phyloP scores from a whole-genome alignment of 2,888 invertebrate genomes.

The Incurvaria masculella region DNA sequence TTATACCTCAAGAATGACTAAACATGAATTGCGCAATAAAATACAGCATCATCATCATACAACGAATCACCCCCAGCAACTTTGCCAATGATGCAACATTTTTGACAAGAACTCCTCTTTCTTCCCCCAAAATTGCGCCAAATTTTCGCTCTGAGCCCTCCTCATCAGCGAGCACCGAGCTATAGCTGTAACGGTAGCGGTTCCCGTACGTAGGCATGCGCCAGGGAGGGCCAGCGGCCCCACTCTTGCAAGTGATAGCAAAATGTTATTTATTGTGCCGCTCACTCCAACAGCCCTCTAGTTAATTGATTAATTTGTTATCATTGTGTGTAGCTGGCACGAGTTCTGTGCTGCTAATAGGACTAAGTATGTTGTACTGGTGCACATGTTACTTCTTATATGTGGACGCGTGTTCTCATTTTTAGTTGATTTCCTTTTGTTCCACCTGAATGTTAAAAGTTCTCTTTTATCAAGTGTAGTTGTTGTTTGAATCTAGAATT shows the following conservation, averaged over 20 bases:
- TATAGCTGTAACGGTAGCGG: no score
- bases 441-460: no score
- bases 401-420: no score
- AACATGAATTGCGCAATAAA: background rate
- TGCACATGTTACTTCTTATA: no score
- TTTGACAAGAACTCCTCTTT: background rate
- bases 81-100: background rate
- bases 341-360: background rate
- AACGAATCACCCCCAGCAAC: background rate
- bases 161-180: background rate
- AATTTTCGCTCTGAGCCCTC: background rate
- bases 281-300: background rate
- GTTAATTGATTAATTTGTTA: background rate
- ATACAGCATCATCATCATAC: background rate
- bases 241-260: background rate
- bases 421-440: no score
- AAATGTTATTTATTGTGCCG: background rate
- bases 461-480: no score
- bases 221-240: background rate
- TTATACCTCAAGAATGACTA: no score
- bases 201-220: no score
- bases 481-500: no score
- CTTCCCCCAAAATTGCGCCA: background rate
- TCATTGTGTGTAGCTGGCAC: background rate
- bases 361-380: no score